Conservation (phyloP, 2,888 invertebrate genomes). For the Synergus japonicus region DNA sequence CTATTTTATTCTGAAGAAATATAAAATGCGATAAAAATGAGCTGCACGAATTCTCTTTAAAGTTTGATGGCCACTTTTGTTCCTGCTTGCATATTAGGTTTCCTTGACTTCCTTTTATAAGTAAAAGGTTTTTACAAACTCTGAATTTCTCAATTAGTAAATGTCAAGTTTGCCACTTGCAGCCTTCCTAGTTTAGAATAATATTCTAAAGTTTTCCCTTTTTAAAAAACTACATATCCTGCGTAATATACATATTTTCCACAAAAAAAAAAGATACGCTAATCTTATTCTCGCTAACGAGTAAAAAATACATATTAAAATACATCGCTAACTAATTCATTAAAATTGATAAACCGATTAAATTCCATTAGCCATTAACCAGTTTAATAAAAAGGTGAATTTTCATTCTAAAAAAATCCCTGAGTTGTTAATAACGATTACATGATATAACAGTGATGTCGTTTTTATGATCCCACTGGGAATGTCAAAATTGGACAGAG, state of each 20-base stretch:
- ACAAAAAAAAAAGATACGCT: neutral
- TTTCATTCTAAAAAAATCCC: too few species aligned
- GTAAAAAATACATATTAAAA: too few species aligned
- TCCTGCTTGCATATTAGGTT: neutral
- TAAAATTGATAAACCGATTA: neutral
- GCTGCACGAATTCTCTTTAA: neutral
- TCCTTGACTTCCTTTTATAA: neutral
- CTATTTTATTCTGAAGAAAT: too few species aligned
- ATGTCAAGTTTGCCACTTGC: slow-evolving; percentile 20
- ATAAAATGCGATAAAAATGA: neutral
- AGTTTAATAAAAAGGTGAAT: too few species aligned
- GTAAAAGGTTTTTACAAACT: neutral
- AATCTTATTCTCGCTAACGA: too few species aligned
- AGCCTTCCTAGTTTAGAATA: neutral
- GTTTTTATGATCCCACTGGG: too few species aligned
- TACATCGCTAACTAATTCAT: neutral
- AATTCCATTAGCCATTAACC: too few species aligned
- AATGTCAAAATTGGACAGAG: too few species aligned
- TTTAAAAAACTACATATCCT: too few species aligned
- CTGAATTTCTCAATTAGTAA: slow-evolving; percentile 12
- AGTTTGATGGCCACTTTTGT: slow-evolving; percentile 5
- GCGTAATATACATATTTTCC: neutral
- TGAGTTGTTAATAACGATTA: too few species aligned
- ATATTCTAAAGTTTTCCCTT: neutral
- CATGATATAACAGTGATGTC: too few species aligned